Percentiles rank a stretch among this genome's conserved stretches.
Conservation (phyloP, 2,888 invertebrate genomes). For the Thecocarcelia acutangulata region DNA sequence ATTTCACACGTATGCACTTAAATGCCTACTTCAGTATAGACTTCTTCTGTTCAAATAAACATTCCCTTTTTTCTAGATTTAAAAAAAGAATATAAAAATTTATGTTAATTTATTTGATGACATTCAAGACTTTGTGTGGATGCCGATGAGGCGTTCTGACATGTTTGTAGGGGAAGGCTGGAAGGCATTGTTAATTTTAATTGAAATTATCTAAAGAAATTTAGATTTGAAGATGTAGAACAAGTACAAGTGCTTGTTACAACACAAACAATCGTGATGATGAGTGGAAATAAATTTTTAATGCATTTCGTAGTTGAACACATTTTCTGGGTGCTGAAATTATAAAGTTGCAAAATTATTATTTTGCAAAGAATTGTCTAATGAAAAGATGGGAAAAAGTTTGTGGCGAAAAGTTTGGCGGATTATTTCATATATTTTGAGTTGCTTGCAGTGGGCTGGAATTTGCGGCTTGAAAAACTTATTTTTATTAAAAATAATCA, state of each 20-base stretch:
- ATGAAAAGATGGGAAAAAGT: too few species aligned
- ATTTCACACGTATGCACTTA: conserved; percentile 18
- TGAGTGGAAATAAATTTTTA: background rate
- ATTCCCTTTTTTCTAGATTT: background rate
- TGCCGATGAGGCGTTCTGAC: background rate
- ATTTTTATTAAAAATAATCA: background rate
- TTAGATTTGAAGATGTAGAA: conserved; percentile 18
- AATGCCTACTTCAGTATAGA: conserved; percentile 5
- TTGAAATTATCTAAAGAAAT: conserved; percentile 50
- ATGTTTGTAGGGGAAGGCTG: background rate
- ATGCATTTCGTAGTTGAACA: too few species aligned
- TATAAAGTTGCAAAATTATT: background rate
- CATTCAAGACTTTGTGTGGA: conserved; percentile 11
- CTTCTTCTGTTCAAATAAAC: background rate
- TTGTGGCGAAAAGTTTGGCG: too few species aligned
- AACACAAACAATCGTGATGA: background rate
- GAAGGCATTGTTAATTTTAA: conserved; percentile 48
- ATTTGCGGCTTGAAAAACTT: too few species aligned
- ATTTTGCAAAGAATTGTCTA: background rate
- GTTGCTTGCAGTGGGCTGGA: background rate
- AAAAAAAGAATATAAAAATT: conserved; percentile 1
- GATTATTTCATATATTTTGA: background rate
- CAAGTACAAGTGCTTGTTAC: background rate
- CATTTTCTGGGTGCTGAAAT: too few species aligned
- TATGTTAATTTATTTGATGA: conserved; percentile 57